Percentiles rank a stretch among this genome's conserved stretches.
These are phyloP conservation scores for Rhaphigaster nebulosa DNA, from an alignment of 2,888 invertebrate species.

Conservation along the genomic window DNA sequence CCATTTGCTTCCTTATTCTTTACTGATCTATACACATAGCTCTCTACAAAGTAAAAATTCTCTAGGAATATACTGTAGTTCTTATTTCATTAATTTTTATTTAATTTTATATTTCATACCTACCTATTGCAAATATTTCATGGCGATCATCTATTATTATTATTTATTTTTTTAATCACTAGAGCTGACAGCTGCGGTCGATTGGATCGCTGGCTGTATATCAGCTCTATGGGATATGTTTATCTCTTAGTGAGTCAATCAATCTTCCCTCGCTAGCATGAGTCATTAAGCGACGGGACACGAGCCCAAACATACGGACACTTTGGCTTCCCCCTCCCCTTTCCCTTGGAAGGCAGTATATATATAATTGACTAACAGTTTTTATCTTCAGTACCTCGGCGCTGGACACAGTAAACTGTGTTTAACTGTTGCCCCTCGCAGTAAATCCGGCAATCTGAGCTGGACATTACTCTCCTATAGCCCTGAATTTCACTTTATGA, in stretches of 20 bases:
- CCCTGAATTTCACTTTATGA: slow-evolving; percentile 53
- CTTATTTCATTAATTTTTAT: background rate
- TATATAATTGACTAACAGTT: slow-evolving; percentile 49
- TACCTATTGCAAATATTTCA: background rate
- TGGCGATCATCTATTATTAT: background rate
- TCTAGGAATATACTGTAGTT: no score
- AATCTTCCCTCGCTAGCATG: slow-evolving; percentile 12
- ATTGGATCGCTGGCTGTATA: background rate
- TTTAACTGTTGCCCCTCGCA: slow-evolving; percentile 54
- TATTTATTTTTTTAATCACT: slow-evolving; percentile 12
- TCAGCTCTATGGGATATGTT: slow-evolving; percentile 25
- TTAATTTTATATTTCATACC: background rate
- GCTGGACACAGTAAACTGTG: slow-evolving; percentile 29
- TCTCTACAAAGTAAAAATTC: no score
- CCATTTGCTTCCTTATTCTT: no score
- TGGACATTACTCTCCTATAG: slow-evolving; percentile 14
- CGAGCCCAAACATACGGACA: slow-evolving; percentile 31
- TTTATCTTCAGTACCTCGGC: slow-evolving; percentile 52
- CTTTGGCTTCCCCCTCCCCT: background rate
- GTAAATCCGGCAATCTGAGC: slow-evolving; percentile 46
- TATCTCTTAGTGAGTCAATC: background rate
- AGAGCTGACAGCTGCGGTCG: background rate
- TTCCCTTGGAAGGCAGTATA: slow-evolving; percentile 5
- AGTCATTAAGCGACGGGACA: slow-evolving; percentile 13
- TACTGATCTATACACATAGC: no score